Evolutionary conservation across 1,140 invertebrate species (phyloP).

Genomic region (Drosophila pandora): DNA sequence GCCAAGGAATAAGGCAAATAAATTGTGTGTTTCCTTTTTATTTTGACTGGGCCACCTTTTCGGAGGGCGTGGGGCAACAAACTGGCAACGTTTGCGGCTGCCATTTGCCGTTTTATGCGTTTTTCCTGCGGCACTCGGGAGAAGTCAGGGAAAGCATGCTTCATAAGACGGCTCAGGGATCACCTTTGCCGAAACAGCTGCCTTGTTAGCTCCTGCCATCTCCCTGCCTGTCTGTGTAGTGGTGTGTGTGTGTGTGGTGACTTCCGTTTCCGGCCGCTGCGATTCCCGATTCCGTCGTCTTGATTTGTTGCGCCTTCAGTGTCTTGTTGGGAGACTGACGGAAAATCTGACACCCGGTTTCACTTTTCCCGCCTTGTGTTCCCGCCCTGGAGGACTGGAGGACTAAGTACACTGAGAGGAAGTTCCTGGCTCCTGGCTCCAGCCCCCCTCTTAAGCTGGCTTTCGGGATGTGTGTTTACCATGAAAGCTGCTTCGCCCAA

Average conservation of each 20-base stretch:
- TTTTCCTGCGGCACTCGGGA: slow-evolving; percentile 43
- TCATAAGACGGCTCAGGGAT: slow-evolving; percentile 6
- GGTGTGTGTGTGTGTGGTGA: slow-evolving; percentile 30
- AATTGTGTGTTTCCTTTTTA: slow-evolving; percentile 53
- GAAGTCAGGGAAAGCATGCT: slow-evolving; percentile 4
- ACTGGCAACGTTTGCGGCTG: slow-evolving; percentile 65
- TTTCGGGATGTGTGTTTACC: not conserved
- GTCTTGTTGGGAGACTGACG: not conserved
- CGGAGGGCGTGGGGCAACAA: slow-evolving; percentile 24
- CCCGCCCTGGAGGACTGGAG: no score
- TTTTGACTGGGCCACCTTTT: slow-evolving; percentile 23
- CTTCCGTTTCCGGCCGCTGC: slow-evolving; percentile 59
- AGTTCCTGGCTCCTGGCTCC: not conserved
- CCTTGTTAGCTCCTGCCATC: slow-evolving; percentile 52
- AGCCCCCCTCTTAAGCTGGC: not conserved
- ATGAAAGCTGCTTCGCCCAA: slow-evolving; percentile 40
- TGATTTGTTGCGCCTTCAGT: slow-evolving; percentile 68
- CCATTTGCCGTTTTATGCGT: slow-evolving; percentile 75
- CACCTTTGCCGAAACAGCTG: slow-evolving; percentile 42
- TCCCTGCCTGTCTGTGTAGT: slow-evolving; percentile 24
- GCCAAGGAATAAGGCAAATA: slow-evolving; percentile 40
- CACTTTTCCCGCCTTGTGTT: not conserved
- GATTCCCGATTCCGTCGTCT: slow-evolving; percentile 28
- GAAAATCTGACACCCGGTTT: slow-evolving; percentile 1
- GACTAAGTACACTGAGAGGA: not conserved